Evolutionary conservation across 2,888 invertebrate genomes (phyloP).

Genomic region (Eumerus sabulonum): DNA sequence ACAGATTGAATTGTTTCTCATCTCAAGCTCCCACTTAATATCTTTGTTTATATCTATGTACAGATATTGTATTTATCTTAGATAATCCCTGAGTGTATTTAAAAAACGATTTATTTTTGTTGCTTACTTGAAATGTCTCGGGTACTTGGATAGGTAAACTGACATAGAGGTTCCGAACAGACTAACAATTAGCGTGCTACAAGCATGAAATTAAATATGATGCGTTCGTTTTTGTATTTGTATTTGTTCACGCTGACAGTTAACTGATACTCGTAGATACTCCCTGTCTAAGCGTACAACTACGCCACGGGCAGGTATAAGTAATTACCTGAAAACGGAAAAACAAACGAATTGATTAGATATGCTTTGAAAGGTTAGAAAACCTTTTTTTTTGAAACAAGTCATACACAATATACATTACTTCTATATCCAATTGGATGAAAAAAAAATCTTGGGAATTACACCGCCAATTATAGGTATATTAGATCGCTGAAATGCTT

Average conservation of each 20-base stretch:
- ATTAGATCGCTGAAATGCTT: conserved; percentile 47
- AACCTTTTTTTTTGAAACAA: too few relatives aligned
- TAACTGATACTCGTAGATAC: neutral
- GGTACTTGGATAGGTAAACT: conserved; percentile 31
- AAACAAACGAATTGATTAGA: conserved; percentile 17
- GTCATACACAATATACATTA: too few relatives aligned
- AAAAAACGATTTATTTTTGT: neutral
- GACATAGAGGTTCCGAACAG: conserved; percentile 43
- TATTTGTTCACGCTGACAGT: conserved; percentile 9
- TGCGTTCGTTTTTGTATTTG: neutral
- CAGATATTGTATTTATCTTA: too few relatives aligned
- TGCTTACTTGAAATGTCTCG: conserved; percentile 29
- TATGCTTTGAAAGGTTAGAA: neutral
- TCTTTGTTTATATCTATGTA: too few relatives aligned
- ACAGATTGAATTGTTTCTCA: conserved; percentile 10
- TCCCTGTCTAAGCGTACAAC: too few relatives aligned
- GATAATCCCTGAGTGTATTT: neutral
- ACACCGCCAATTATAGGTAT: conserved; percentile 16
- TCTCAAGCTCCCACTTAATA: neutral
- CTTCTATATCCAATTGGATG: too few relatives aligned
- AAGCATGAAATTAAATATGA: conserved; percentile 36
- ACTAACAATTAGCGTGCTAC: conserved; percentile 48
- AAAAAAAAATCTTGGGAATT: too few relatives aligned
- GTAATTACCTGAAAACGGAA: conserved; percentile 49
- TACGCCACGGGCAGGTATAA: conserved; percentile 1